A percentile compares a stretch with the other conserved stretches of the same genome.
phyloP scores from a whole-genome alignment of 2,888 invertebrate species.

The Mechanitis messenoides region DNA sequence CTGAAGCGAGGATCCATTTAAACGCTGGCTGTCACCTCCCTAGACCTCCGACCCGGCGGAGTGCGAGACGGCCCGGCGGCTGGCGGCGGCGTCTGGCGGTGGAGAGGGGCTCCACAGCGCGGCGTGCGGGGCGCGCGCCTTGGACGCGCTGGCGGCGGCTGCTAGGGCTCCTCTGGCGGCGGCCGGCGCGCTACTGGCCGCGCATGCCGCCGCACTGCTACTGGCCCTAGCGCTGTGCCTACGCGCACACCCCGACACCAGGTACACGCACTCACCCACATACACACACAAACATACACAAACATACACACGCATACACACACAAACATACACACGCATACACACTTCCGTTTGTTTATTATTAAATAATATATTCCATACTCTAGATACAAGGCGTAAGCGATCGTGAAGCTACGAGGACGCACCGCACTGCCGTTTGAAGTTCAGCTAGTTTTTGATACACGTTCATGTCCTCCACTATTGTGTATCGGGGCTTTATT shows the following conservation, averaged over 20 bases:
- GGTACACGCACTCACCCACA: conserved; percentile 40
- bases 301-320: too few species aligned
- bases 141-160: conserved; percentile 42
- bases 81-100: conserved; percentile 41
- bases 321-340: too few species aligned
- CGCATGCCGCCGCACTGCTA: conserved; percentile 57
- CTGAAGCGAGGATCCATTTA: neutral
- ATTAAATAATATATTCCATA: neutral
- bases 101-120: conserved; percentile 43
- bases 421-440: neutral
- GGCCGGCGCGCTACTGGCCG: conserved; percentile 51
- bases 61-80: conserved; percentile 42
- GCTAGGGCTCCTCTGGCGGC: conserved; percentile 47
- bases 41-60: conserved; percentile 31
- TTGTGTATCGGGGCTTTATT: too few species aligned
- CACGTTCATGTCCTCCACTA: too few species aligned
- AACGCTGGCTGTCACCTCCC: neutral
- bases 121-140: conserved; percentile 49
- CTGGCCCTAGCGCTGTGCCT: conserved; percentile 59
- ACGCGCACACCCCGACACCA: conserved; percentile 44
- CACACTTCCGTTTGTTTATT: too few species aligned
- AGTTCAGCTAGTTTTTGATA: too few species aligned
- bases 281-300: too few species aligned
- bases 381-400: conserved; percentile 3
- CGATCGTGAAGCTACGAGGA: neutral